Base-by-base conservation (phyloP, 2,888 invertebrate species). In the Plebejus anna region DNA sequence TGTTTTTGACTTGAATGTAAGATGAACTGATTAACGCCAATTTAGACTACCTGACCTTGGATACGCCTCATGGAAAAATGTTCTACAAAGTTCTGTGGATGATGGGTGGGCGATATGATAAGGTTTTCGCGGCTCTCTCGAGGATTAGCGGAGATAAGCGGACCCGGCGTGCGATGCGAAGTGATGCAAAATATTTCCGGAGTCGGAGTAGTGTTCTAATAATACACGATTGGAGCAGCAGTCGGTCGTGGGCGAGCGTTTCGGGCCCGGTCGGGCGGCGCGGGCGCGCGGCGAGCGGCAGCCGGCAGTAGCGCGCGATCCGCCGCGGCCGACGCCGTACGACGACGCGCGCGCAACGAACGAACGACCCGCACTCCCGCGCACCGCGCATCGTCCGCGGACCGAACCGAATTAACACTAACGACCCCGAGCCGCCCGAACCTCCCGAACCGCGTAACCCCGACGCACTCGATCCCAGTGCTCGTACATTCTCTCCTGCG, bases 151-250 rank as follows among this genome's bases (percentile, higher is more conserved):
- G 85, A 88, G 91, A 90, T 89, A 91, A 90, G 87, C 86, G 86
- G 84, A 85, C 80, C 84, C 83, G 84, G 88, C 88, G 86, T 90
- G 89, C 88, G 87, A 89, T 91, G 92, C 94, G 90, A 93, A 94
- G 90, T 91, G 90, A 92, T 91, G 94, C 94, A 91, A 94, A 94
- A 93, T 93, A 93, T 94, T 93, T 94, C 94, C 94, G 93, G 93
- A 92, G 93, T 94, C 90, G 89, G 89, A 89, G 90, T 89, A 92
- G 92, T 91, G 90, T 89, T 92, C 94, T 94, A 94, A 92, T 90
- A 92, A 94, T 94, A 94, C 89, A 89, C 89, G 90, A 90, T 91
- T 90, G 71, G 76, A 47, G 78, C 86, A 89, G 88, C 89, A 51
- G 89, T 88, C 86, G 92, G 85, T 88, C 89, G 93, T 93, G 94